These are phyloP conservation scores for Lithobius niger DNA, from an alignment of 1,140 invertebrate species.

Conservation along the genomic window DNA sequence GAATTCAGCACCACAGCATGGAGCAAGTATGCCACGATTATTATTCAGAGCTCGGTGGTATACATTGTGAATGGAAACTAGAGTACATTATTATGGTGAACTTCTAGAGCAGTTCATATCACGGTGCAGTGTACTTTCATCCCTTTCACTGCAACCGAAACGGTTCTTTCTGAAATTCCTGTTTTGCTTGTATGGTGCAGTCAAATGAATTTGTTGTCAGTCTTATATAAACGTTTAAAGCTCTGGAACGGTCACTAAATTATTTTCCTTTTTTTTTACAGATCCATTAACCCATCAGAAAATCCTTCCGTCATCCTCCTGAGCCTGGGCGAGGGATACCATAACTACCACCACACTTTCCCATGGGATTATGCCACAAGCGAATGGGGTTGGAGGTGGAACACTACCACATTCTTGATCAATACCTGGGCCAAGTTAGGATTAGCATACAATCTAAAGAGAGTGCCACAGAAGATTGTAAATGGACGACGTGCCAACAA, in stretches of 20 bases:
- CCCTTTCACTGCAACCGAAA: too few relatives aligned
- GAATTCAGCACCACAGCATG: too few relatives aligned
- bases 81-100: too few relatives aligned
- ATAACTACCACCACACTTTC: too few relatives aligned
- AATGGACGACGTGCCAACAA: constrained; percentile 53
- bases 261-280: neutral
- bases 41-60: too few relatives aligned
- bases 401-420: constrained; percentile 72
- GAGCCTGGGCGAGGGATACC: constrained; percentile 71
- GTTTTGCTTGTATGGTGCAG: neutral
- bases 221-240: neutral
- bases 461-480: constrained; percentile 54
- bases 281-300: constrained; percentile 53
- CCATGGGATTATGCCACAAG: constrained; percentile 86
- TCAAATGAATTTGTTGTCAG: neutral
- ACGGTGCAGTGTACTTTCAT: too few relatives aligned
- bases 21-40: too few relatives aligned
- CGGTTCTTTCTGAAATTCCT: neutral
- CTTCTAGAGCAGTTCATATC: too few relatives aligned
- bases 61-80: too few relatives aligned
- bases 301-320: constrained; percentile 53
- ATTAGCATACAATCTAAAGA: constrained; percentile 77
- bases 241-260: neutral
- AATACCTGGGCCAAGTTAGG: constrained; percentile 71
- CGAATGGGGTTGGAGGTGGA: constrained; percentile 63